A percentile compares a stretch with the other conserved stretches of the same genome.
Conservation (phyloP, 1,140 invertebrate genomes). For the Spodoptera litura region DNA sequence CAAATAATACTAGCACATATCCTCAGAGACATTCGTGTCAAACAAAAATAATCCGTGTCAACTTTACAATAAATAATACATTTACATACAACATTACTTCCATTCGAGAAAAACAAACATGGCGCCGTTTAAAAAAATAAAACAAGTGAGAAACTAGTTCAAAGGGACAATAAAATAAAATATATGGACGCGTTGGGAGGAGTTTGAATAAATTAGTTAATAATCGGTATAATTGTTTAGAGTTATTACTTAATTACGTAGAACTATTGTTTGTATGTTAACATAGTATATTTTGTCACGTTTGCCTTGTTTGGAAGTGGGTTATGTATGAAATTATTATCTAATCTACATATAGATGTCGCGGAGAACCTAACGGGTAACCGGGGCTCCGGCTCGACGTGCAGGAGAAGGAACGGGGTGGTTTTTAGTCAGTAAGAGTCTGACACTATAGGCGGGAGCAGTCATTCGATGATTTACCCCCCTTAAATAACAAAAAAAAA, state of each 20-base stretch:
- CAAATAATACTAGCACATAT: not conserved
- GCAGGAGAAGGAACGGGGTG: no score
- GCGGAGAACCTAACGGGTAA: no score
- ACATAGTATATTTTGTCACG: not conserved
- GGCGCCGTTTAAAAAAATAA: not conserved
- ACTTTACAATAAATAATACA: not conserved
- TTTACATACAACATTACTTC: not conserved
- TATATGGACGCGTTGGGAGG: not conserved
- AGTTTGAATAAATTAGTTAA: constrained; percentile 5
- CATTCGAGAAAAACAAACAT: constrained; percentile 3
- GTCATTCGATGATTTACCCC: no score
- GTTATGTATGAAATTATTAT: no score
- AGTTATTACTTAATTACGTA: not conserved
- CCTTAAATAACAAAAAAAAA: no score
- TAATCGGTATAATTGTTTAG: not conserved
- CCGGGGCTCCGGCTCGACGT: no score
- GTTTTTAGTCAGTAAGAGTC: no score
- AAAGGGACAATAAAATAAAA: constrained; percentile 13
- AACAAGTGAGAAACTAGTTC: constrained; percentile 10
- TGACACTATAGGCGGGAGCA: no score
- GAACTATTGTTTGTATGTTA: not conserved
- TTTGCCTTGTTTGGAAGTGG: no score
- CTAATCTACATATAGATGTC: no score
- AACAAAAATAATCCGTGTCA: constrained; percentile 11
- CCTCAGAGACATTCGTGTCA: constrained; percentile 13